phyloP scores from a whole-genome alignment of 2,888 invertebrate species.

The Gandaritis pyraliata region DNA sequence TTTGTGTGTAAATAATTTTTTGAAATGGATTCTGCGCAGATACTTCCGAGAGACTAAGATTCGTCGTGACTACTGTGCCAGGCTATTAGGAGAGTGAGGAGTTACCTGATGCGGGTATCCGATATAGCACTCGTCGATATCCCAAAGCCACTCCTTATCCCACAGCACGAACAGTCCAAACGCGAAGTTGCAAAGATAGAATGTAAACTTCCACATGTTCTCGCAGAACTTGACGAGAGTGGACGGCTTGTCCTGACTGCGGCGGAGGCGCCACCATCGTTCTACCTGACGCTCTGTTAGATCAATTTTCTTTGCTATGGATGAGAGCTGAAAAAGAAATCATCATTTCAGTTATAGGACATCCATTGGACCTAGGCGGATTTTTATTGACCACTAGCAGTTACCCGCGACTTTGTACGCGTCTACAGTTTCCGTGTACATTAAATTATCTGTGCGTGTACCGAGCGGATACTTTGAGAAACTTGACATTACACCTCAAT shows the following conservation, averaged over 20 bases:
- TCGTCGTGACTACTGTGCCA: too few relatives aligned
- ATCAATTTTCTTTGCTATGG: slow-evolving; percentile 93
- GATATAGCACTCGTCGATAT: slow-evolving; percentile 94
- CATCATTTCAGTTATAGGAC: not conserved
- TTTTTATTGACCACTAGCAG: too few relatives aligned
- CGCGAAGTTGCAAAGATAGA: slow-evolving; percentile 92
- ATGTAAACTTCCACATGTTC: slow-evolving; percentile 95
- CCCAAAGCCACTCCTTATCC: slow-evolving; percentile 98
- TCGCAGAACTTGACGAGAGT: slow-evolving; percentile 97
- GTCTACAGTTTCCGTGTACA: too few relatives aligned
- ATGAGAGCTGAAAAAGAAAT: slow-evolving; percentile 79
- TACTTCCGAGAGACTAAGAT: too few relatives aligned
- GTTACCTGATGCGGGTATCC: slow-evolving; percentile 91
- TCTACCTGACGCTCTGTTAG: slow-evolving; percentile 94
- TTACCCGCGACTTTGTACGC: too few relatives aligned
- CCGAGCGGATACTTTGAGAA: too few relatives aligned
- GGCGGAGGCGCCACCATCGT: slow-evolving; percentile 94
- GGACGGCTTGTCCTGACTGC: slow-evolving; percentile 94
- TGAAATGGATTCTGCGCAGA: too few relatives aligned
- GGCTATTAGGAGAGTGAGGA: too few relatives aligned
- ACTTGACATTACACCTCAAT: too few relatives aligned
- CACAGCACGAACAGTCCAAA: slow-evolving; percentile 93
- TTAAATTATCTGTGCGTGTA: too few relatives aligned
- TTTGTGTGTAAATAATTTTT: too few relatives aligned
- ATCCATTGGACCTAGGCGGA: too few relatives aligned